These are phyloP conservation scores for Odontocolon sp. DNA, from an alignment of 2,888 invertebrate species.

Conservation along the genomic window DNA sequence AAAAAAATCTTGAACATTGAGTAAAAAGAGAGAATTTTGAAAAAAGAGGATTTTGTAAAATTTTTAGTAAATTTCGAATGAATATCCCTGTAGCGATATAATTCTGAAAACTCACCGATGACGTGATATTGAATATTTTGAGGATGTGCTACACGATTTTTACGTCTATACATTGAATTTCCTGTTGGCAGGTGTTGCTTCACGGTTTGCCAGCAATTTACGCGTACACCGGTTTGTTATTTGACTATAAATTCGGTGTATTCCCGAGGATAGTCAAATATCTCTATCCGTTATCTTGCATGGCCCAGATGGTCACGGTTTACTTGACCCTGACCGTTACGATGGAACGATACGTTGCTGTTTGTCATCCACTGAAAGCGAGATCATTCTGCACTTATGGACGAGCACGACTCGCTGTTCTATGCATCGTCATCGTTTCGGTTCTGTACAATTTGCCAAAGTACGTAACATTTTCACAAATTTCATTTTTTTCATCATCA, in stretches of 20 bases:
- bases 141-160: neutral
- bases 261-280: constrained; percentile 91
- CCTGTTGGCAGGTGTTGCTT: constrained; percentile 82
- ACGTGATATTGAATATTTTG: no score
- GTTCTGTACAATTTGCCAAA: constrained; percentile 91
- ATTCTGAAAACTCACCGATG: no score
- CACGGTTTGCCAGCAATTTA: constrained; percentile 94
- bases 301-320: constrained; percentile 96
- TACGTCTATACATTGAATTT: constrained; percentile 26
- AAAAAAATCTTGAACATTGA: no score
- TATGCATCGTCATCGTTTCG: constrained; percentile 90
- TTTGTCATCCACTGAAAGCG: constrained; percentile 94
- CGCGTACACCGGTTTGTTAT: constrained; percentile 90
- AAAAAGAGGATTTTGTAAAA: no score
- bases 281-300: constrained; percentile 92
- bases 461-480: constrained; percentile 64
- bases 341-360: constrained; percentile 96
- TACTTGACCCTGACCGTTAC: constrained; percentile 96
- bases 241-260: constrained; percentile 89
- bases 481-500: neutral
- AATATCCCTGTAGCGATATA: no score
- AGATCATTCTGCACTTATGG: constrained; percentile 95
- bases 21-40: no score
- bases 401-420: constrained; percentile 91
- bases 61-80: no score